phyloP scores from a whole-genome alignment of 2,888 invertebrate species.

The Eledona agricola region DNA sequence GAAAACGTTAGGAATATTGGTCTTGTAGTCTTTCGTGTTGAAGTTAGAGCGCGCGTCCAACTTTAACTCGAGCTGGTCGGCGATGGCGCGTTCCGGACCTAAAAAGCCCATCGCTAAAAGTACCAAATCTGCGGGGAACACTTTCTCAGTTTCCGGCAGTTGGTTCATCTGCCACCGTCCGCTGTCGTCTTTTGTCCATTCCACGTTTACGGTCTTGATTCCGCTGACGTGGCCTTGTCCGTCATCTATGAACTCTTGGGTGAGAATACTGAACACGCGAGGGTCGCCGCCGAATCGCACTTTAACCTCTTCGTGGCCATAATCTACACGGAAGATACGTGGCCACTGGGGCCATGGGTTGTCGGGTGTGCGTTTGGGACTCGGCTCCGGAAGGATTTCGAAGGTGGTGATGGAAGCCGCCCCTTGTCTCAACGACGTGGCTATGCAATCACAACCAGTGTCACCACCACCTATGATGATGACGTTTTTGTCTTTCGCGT shows the following conservation, averaged over 20 bases:
- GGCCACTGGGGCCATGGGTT: slow-evolving; percentile 99
- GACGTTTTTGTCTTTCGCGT: slow-evolving; percentile 93
- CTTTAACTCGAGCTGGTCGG: slow-evolving; percentile 80
- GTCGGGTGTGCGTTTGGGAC: slow-evolving; percentile 78
- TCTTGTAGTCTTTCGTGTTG: slow-evolving; percentile 85
- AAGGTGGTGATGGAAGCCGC: slow-evolving; percentile 92
- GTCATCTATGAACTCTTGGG: slow-evolving; percentile 94
- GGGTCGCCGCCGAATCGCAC: slow-evolving; percentile 94
- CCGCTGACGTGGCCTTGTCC: slow-evolving; percentile 90
- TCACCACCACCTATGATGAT: slow-evolving; percentile 90
- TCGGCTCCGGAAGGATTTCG: slow-evolving; percentile 96
- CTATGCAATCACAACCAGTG: slow-evolving; percentile 97
- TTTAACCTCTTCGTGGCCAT: slow-evolving; percentile 95
- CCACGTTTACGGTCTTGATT: slow-evolving; percentile 88
- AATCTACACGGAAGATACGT: slow-evolving; percentile 94
- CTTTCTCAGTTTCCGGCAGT: slow-evolving; percentile 78
- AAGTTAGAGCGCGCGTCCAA: slow-evolving; percentile 94
- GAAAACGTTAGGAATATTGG: slow-evolving; percentile 90
- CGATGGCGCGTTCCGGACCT: slow-evolving; percentile 91
- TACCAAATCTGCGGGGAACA: slow-evolving; percentile 89
- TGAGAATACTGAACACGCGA: slow-evolving; percentile 90
- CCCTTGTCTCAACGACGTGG: slow-evolving; percentile 93
- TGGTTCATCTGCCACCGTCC: slow-evolving; percentile 96
- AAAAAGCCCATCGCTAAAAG: slow-evolving; percentile 98
- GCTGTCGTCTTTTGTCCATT: slow-evolving; percentile 90